Conservation (phyloP, 2,113 vertebrate species). For the Callaeas wilsoni region DNA sequence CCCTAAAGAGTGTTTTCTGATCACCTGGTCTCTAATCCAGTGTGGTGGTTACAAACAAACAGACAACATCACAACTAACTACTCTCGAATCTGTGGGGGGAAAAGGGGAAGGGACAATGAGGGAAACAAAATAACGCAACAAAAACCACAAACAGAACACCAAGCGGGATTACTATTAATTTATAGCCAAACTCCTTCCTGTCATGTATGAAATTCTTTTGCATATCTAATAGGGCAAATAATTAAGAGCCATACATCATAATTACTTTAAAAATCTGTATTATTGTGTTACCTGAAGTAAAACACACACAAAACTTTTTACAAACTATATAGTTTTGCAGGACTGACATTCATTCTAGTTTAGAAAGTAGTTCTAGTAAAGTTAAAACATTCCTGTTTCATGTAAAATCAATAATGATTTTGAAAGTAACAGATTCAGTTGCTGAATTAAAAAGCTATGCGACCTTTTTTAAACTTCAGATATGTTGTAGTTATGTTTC, state of each 20-base stretch:
- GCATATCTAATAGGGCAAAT: background rate
- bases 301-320: background rate
- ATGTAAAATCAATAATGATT: background rate
- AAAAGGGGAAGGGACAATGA: background rate
- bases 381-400: background rate
- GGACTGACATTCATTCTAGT: background rate
- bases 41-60: background rate
- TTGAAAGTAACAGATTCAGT: background rate
- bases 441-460: background rate
- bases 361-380: background rate
- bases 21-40: background rate
- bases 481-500: background rate
- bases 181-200: background rate
- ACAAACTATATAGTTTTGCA: background rate
- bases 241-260: background rate
- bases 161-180: background rate
- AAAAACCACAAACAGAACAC: background rate
- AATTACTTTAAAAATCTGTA: background rate
- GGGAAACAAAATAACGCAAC: background rate
- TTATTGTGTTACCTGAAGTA: background rate
- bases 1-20: background rate
- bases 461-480: background rate
- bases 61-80: background rate
- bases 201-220: background rate
- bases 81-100: background rate